Percentiles rank a stretch among this genome's conserved stretches.
Conservation (phyloP, 2,888 invertebrate genomes). For the Calameuta pallipes region DNA sequence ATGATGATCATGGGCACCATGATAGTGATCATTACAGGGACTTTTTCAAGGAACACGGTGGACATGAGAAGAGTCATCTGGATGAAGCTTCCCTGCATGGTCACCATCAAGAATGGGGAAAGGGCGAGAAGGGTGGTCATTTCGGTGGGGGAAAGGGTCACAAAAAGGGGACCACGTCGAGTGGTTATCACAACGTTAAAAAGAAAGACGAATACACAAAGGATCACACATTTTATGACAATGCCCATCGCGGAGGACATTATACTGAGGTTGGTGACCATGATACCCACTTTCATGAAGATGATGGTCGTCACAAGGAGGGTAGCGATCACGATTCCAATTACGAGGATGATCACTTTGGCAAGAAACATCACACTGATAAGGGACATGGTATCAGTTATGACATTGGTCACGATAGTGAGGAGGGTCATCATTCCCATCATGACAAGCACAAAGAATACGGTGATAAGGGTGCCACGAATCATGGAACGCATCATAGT, state of each 20-base stretch:
- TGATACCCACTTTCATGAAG: constrained; percentile 54
- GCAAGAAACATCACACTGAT: constrained; percentile 56
- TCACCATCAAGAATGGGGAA: constrained; percentile 57
- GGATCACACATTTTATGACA: constrained; percentile 64
- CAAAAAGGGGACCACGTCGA: constrained; percentile 60
- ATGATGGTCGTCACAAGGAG: constrained; percentile 54
- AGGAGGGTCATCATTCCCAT: constrained; percentile 53
- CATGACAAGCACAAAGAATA: constrained; percentile 54
- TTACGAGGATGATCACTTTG: constrained; percentile 51
- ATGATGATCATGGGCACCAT: constrained; percentile 55
- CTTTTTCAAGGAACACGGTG: constrained; percentile 48
- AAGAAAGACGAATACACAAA: constrained; percentile 65
- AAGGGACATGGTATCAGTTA: constrained; percentile 57
- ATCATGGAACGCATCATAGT: constrained; percentile 50
- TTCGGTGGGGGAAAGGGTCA: constrained; percentile 58
- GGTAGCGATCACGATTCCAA: constrained; percentile 54
- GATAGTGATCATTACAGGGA: constrained; percentile 51
- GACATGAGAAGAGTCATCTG: constrained; percentile 55
- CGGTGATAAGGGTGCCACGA: constrained; percentile 54
- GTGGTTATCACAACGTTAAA: constrained; percentile 62
- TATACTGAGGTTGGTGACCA: constrained; percentile 58
- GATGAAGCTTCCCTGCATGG: constrained; percentile 54
- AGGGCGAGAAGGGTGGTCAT: constrained; percentile 58
- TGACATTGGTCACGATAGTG: constrained; percentile 53
- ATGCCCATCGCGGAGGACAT: constrained; percentile 59